A percentile compares a stretch with the other conserved stretches of the same genome.
Conservation (phyloP, 1,140 invertebrate genomes). For the Cydia splendana region DNA sequence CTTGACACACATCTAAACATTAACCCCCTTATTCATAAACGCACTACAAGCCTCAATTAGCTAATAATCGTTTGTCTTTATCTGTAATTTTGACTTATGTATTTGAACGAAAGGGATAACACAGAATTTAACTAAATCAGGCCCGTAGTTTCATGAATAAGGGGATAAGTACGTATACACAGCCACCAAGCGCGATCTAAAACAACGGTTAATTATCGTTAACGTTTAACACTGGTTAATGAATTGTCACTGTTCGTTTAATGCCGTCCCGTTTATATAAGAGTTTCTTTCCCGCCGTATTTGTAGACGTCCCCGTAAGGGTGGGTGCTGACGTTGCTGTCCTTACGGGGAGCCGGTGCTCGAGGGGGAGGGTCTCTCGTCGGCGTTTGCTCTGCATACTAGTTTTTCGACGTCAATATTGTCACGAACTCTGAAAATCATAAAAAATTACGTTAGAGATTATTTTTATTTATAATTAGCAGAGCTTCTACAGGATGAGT, state of each 20-base stretch:
- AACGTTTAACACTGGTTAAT: conserved; percentile 39
- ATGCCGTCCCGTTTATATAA: conserved; percentile 56
- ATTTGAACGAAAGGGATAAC: too few species aligned
- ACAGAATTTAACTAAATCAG: too few species aligned
- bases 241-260: conserved; percentile 27
- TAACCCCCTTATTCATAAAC: neutral
- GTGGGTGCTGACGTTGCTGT: conserved; percentile 42
- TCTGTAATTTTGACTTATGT: too few species aligned
- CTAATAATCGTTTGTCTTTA: too few species aligned
- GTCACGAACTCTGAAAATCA: conserved; percentile 77
- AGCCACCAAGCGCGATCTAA: conserved; percentile 52
- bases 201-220: conserved; percentile 36
- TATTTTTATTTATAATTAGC: neutral
- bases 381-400: conserved; percentile 73
- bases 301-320: conserved; percentile 59
- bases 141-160: too few species aligned
- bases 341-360: conserved; percentile 7
- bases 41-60: too few species aligned
- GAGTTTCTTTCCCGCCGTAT: conserved; percentile 74
- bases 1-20: conserved; percentile 30
- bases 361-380: conserved; percentile 62
- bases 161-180: conserved; percentile 55
- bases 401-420: conserved; percentile 81
- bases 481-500: too few species aligned
- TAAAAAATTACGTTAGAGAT: conserved; percentile 26